A percentile compares a stretch with the other conserved stretches of the same genome.
Conservation (phyloP, 2,888 invertebrate species). For the Hipparchia sbordonii region DNA sequence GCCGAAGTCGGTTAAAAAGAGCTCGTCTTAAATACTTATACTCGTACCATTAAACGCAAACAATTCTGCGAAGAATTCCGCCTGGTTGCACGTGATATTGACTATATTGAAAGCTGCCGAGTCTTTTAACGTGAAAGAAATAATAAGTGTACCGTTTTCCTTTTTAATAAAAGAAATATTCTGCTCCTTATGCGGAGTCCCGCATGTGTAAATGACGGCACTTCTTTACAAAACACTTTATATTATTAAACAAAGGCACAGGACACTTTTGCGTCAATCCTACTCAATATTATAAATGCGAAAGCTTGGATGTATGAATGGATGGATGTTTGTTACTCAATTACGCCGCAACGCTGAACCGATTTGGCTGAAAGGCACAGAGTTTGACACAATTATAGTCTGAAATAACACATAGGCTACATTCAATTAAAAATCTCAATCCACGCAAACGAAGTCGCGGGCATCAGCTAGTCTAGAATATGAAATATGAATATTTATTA, state of each 20-base stretch:
- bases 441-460: no score
- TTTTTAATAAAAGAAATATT: conserved; percentile 9
- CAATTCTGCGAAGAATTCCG: conserved; percentile 3
- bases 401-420: no score
- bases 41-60: not conserved
- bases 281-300: not conserved
- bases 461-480: no score
- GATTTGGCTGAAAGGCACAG: no score
- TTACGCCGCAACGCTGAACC: no score
- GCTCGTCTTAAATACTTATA: not conserved
- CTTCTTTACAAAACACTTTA: not conserved
- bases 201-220: conserved; percentile 16
- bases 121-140: conserved; percentile 13
- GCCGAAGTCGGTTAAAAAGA: not conserved
- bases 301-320: no score
- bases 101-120: conserved; percentile 20
- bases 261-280: not conserved
- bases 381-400: no score
- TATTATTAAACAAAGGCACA: not conserved
- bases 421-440: no score
- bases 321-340: no score
- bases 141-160: conserved; percentile 14
- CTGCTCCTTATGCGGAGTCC: not conserved
- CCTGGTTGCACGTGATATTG: conserved; percentile 23
- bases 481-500: no score